Percentiles rank a stretch among this genome's conserved stretches.
Evolutionary conservation across 2,888 invertebrate genomes (phyloP).

Genomic region (Limnephilus lunatus): DNA sequence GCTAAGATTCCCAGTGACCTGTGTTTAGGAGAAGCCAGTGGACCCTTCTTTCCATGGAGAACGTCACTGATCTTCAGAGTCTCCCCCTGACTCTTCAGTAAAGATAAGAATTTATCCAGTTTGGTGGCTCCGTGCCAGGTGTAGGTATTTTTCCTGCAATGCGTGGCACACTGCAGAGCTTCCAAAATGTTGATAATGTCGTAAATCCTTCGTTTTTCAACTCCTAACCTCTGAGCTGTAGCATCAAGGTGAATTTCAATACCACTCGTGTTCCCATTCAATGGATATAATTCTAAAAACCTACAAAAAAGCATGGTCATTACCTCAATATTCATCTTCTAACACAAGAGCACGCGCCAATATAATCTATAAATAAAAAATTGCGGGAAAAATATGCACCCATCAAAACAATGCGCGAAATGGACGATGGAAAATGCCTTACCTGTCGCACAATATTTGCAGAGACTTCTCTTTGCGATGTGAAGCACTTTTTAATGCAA

Average conservation of each 20-base stretch:
- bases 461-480: constrained; percentile 80
- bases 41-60: constrained; percentile 75
- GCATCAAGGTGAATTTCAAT: constrained; percentile 81
- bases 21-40: constrained; percentile 78
- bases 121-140: constrained; percentile 83
- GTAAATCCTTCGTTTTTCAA: constrained; percentile 84
- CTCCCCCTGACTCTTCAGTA: constrained; percentile 79
- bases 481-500: constrained; percentile 77
- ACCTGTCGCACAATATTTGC: constrained; percentile 80
- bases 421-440: constrained; percentile 59
- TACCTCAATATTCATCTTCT: background rate
- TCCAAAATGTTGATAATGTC: constrained; percentile 86
- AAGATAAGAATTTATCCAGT: constrained; percentile 78
- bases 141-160: constrained; percentile 82
- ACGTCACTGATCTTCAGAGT: constrained; percentile 76
- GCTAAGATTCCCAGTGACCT: constrained; percentile 84
- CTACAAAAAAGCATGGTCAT: constrained; percentile 68
- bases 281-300: constrained; percentile 78
- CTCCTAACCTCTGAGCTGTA: constrained; percentile 80
- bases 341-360: background rate
- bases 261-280: constrained; percentile 73
- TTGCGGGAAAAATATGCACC: background rate
- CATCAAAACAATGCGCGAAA: constrained; percentile 38
- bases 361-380: constrained; percentile 13
- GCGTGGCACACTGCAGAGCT: constrained; percentile 83